phyloP scores from a whole-genome alignment of 2,888 invertebrate species.

The Galerucella calmariensis region DNA sequence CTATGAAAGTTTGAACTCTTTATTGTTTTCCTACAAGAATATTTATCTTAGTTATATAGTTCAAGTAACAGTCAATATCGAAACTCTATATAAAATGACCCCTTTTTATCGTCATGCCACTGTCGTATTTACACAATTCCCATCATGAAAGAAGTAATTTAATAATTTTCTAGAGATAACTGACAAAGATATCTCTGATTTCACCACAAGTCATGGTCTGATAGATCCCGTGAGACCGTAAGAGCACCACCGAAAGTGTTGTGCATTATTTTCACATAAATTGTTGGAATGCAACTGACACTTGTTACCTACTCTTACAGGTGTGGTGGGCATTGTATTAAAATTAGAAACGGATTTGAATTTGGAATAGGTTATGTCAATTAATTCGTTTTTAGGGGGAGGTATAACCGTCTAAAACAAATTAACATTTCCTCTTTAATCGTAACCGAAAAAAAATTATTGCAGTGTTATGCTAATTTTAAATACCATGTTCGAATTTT shows the following conservation, averaged over 20 bases:
- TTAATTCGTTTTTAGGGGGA: constrained; percentile 22
- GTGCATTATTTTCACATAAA: constrained; percentile 17
- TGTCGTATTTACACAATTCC: constrained; percentile 31
- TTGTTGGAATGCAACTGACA: constrained; percentile 23
- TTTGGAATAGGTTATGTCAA: constrained; percentile 11
- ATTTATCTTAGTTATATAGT: too few relatives aligned
- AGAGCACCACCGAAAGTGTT: constrained; percentile 12
- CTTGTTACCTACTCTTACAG: constrained; percentile 29
- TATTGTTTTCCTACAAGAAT: too few relatives aligned
- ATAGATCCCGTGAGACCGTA: constrained; percentile 46
- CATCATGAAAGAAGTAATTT: constrained; percentile 41
- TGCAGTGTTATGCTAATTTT: neutral
- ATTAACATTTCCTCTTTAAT: constrained; percentile 11
- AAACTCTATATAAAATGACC: neutral
- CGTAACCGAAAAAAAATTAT: neutral
- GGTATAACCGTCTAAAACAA: neutral
- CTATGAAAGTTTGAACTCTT: too few relatives aligned
- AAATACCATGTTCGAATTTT: neutral
- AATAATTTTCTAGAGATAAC: constrained; percentile 42
- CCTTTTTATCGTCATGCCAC: neutral
- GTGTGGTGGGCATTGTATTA: constrained; percentile 29
- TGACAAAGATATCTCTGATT: constrained; percentile 42
- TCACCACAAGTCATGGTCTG: constrained; percentile 48
- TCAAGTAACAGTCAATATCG: neutral
- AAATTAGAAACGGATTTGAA: constrained; percentile 26